These are phyloP conservation scores for Thermophis baileyi DNA, from an alignment of 2,113 vertebrate species.

Conservation along the genomic window DNA sequence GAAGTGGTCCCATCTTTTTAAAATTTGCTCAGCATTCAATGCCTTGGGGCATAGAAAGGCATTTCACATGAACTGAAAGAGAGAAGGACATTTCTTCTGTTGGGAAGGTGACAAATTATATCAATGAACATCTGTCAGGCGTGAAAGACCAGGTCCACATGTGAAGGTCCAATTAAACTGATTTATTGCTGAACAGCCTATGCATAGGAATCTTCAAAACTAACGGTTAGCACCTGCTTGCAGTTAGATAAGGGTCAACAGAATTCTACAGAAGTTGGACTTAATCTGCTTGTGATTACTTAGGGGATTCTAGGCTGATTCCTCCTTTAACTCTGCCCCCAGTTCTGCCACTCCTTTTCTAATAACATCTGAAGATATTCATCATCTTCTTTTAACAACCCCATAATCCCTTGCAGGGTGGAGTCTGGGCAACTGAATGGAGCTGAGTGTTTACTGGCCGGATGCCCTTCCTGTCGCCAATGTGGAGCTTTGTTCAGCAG, in stretches of 20 bases:
- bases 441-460: no score
- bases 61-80: not conserved
- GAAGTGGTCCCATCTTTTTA: conserved; percentile 31
- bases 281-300: not conserved
- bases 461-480: no score
- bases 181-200: not conserved
- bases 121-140: not conserved
- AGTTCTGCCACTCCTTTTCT: not conserved
- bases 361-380: not conserved
- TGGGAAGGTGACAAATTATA: not conserved
- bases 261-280: not conserved
- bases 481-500: no score
- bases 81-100: not conserved
- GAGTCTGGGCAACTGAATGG: no score
- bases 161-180: not conserved
- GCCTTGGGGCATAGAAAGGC: not conserved
- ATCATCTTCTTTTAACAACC: no score
- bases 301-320: not conserved
- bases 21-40: not conserved
- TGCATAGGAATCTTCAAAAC: not conserved
- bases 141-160: not conserved
- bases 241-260: not conserved
- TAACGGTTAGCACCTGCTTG: not conserved
- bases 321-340: not conserved
- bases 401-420: no score